Evolutionary conservation across 2,888 invertebrate species (phyloP).

Genomic region (Tachina lurida): DNA sequence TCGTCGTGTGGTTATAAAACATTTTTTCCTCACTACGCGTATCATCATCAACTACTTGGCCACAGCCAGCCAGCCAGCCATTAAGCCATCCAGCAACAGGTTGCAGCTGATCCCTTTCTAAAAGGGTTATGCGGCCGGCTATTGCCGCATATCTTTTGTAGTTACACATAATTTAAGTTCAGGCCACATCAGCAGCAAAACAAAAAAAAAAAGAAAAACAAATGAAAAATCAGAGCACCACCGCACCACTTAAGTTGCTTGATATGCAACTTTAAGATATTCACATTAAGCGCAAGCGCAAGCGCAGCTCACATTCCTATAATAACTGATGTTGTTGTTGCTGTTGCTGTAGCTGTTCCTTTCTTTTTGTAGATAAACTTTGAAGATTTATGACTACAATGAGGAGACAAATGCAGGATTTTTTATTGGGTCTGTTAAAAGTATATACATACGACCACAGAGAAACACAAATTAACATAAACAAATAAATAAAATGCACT

Average conservation of each 20-base stretch:
- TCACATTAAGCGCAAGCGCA: slow-evolving; percentile 58
- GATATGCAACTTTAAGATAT: slow-evolving; percentile 55
- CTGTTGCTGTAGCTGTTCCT: background rate
- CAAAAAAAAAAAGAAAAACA: background rate
- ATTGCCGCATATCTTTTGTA: slow-evolving; percentile 25
- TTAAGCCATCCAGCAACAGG: slow-evolving; percentile 5
- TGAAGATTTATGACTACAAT: slow-evolving; percentile 71
- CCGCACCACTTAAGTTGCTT: slow-evolving; percentile 25
- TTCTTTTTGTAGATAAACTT: slow-evolving; percentile 51
- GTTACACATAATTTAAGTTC: slow-evolving; percentile 50
- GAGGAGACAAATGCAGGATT: slow-evolving; percentile 71
- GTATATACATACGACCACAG: background rate
- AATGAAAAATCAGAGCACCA: slow-evolving; percentile 61
- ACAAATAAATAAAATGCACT: slow-evolving; percentile 58
- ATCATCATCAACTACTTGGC: slow-evolving; percentile 51
- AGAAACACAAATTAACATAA: slow-evolving; percentile 52
- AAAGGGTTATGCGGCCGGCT: slow-evolving; percentile 41
- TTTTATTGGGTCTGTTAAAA: slow-evolving; percentile 24
- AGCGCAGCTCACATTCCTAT: slow-evolving; percentile 53
- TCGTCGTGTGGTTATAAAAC: slow-evolving; percentile 79
- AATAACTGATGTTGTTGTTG: slow-evolving; percentile 32
- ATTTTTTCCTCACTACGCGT: slow-evolving; percentile 68
- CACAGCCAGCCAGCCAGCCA: background rate
- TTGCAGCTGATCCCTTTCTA: slow-evolving; percentile 54
- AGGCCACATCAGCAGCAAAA: slow-evolving; percentile 31